phyloP scores from a whole-genome alignment of 2,113 vertebrate species.

The Platysteira castanea region DNA sequence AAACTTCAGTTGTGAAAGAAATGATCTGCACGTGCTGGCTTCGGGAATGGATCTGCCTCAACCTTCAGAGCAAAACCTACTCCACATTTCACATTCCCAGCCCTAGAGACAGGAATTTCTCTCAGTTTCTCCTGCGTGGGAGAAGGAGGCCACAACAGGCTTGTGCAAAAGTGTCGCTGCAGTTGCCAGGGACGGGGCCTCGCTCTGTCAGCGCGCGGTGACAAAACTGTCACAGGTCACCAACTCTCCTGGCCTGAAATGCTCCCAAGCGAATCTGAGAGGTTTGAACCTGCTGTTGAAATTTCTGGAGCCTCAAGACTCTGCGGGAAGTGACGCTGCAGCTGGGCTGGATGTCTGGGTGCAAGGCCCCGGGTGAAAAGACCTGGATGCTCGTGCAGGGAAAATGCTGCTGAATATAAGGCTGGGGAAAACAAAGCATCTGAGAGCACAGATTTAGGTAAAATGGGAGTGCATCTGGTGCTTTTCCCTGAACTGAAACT shows the following conservation, averaged over 20 bases:
- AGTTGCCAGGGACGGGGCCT: not conserved
- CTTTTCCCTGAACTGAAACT: not conserved
- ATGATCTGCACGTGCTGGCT: not conserved
- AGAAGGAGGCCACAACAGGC: not conserved
- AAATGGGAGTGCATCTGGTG: not conserved
- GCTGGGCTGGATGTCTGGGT: not conserved
- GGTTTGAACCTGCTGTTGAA: not conserved
- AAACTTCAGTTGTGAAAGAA: not conserved
- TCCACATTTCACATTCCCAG: not conserved
- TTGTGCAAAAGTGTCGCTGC: not conserved
- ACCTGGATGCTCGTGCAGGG: not conserved
- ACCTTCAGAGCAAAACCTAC: not conserved
- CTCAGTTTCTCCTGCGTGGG: not conserved
- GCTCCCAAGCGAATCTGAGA: rapidly evolving
- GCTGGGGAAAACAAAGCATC: not conserved
- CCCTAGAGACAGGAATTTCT: not conserved
- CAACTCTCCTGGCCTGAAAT: not conserved
- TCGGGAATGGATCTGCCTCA: not conserved
- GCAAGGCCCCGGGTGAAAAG: not conserved
- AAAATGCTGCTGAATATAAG: not conserved
- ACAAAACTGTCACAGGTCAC: not conserved
- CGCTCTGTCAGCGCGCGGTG: rapidly evolving
- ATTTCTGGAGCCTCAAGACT: not conserved
- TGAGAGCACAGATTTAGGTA: not conserved
- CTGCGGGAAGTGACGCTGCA: not conserved